These are phyloP conservation scores for Eupithecia vulgata DNA, from an alignment of 2,888 invertebrate genomes.

Conservation along the genomic window DNA sequence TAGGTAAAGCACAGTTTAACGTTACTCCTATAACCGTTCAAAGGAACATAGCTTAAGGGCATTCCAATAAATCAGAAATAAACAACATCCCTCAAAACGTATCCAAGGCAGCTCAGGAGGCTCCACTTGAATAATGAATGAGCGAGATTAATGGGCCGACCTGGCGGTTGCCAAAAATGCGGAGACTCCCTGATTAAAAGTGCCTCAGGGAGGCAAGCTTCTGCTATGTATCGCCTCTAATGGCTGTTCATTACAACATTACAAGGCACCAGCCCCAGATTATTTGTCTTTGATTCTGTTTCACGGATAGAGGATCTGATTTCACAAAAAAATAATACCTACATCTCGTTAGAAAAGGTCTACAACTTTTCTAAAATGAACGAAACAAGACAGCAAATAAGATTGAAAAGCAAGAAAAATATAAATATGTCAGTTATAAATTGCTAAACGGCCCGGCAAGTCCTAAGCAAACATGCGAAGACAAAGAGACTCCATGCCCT, in stretches of 20 bases:
- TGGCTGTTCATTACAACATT: constrained; percentile 21
- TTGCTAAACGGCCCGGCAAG: constrained; percentile 17
- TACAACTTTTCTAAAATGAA: background rate
- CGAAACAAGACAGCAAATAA: constrained; percentile 5
- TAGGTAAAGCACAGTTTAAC: background rate
- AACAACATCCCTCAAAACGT: constrained; percentile 28
- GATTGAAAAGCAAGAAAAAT: constrained; percentile 14
- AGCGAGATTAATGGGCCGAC: constrained; percentile 40
- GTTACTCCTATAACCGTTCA: background rate
- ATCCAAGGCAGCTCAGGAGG: constrained; percentile 18
- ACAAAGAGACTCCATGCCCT: constrained; percentile 32
- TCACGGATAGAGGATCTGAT: background rate
- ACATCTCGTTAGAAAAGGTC: background rate
- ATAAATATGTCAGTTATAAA: constrained; percentile 21
- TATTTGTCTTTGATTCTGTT: background rate
- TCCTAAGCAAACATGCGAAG: constrained; percentile 36
- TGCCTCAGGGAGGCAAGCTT: constrained; percentile 28
- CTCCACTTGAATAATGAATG: constrained; percentile 45
- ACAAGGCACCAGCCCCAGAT: background rate
- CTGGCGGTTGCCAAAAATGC: constrained; percentile 38
- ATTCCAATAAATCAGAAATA: constrained; percentile 22
- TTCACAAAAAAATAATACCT: background rate
- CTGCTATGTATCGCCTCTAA: constrained; percentile 22
- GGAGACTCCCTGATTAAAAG: constrained; percentile 37
- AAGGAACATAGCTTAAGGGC: constrained; percentile 5